Base-by-base conservation (phyloP, 2,113 vertebrate species). In the Gila orcuttii region DNA sequence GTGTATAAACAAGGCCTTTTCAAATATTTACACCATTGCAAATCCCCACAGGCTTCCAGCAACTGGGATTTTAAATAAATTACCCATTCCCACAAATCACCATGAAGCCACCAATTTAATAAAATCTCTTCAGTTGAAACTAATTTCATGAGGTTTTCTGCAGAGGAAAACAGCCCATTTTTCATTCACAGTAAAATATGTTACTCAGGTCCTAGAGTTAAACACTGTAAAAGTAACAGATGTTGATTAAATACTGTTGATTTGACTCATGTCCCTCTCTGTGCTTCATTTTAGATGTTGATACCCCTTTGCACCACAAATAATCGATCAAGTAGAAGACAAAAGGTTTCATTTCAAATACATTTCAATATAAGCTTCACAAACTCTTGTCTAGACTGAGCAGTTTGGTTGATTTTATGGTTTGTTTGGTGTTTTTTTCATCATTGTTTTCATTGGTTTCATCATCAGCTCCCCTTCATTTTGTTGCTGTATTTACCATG, bases 111-210 rank as follows among this genome's bases (percentile, higher is more conserved):
- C 74, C 47, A 77, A 21, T 77, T 77, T 55, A 77, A 77, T 55
- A 19, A 77, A 77, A 77, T 77, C n/a, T 77, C 74, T 77, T 31
- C 45, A 76, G 45, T 33, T 77, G 4, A 77, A 77, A 77, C 47
- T 77, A 15, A 74, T 74, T 74, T 45, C 71, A 47, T n/a, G 28
- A 55, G 47, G 7, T 55, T 77, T 77, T 50, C 74, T 31, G 25
- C 25, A 25, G 45, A 11, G 8, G 25, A 77, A 31, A 52, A 77
- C 6, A 76, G 47, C 25, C 15, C 13, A 47, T 47, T 55, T 60
- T 60, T 79, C 13, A 79, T 79, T 42, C 23, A 42, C 36, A 42
- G 55, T 19, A 25, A 79, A 79, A 78, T 78, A 19, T 36, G 50
- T 57, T 36, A 78, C 28, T 13, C 6, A 9, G n/a, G 21, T 25